Base-by-base conservation (phyloP, 2,113 vertebrate species). In the Microtus ochrogaster region DNA sequence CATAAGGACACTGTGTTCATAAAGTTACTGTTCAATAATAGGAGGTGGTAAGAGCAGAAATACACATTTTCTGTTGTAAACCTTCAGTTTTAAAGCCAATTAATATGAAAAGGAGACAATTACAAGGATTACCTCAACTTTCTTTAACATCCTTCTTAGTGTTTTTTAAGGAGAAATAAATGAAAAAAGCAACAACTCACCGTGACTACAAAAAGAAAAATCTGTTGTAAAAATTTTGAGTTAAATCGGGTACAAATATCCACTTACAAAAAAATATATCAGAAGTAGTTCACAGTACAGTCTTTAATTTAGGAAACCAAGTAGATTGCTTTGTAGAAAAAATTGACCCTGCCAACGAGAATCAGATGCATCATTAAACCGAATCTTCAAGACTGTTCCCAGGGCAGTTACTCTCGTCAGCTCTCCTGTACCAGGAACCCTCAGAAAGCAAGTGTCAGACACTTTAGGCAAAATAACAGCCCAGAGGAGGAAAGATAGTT, bases 251-350 rank as follows among this genome's bases (percentile, higher is more conserved):
- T 14, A 82, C 22, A 96, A 22, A 72, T 73, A 86, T 82, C 70
- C 7, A 61, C 21, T 96, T 89, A 89, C 14, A 61, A 86, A 58
- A 58, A 58, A 94, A 82, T 41, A 28, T 17, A 83, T 63, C n/a
- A 26, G n/a, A 82, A 93, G 9, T 26, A 82, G 33, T 84, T 90
- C 78, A 91, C 24, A 17, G 6, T 65, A 65, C 0, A 76, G 33
- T 61, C 68, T 73, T 85, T 93, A 89, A 93, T 36, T 58, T 39
- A 86, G 41, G 89, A 86, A 89, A 91, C 2, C 55, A 91, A 74
- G 72, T 92, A 92, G 83, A 90, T 76, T n/a, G 0, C 4, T 77
- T 77, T 65, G 58, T 74, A 92, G 70, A 94, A 90, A 78, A 22
- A 70, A 66, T 81, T 24, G 81, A 63, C 39, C 52, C 65, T 79